phyloP scores from a whole-genome alignment of 1,140 invertebrate species.

The Scaptomyza pallida region DNA sequence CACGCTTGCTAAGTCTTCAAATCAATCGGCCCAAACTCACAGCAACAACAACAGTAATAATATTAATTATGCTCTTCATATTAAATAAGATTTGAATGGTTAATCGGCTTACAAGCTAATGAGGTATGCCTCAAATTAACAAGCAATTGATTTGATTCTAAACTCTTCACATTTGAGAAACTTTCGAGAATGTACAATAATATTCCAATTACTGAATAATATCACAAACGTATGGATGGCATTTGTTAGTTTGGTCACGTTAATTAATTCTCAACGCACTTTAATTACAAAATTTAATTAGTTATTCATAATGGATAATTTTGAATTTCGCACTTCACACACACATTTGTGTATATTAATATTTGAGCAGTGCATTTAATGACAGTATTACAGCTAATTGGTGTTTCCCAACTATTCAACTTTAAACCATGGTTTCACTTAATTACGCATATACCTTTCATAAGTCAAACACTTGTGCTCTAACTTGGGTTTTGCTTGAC shows the following conservation, averaged over 20 bases:
- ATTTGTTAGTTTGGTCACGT: slow-evolving; percentile 12
- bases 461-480: too few species aligned
- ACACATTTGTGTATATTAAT: neutral
- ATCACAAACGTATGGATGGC: too few species aligned
- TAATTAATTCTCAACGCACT: slow-evolving; percentile 16
- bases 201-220: too few species aligned
- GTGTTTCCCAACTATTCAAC: neutral
- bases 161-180: too few species aligned
- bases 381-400: slow-evolving; percentile 1
- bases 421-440: too few species aligned
- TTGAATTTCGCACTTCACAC: neutral
- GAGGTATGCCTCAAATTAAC: neutral
- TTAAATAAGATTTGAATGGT: neutral
- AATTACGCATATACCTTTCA: too few species aligned
- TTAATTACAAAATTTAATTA: slow-evolving; percentile 26
- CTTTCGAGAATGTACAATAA: too few species aligned
- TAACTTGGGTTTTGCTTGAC: too few species aligned
- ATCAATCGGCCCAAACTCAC: neutral
- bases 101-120: neutral
- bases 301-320: slow-evolving; percentile 27
- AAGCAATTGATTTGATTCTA: neutral
- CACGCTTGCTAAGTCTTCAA: too few species aligned
- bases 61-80: neutral
- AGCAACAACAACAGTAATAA: neutral
- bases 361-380: too few species aligned